These are phyloP conservation scores for Mormoops blainvillei DNA, from an alignment of 2,113 vertebrate species.

Conservation along the genomic window DNA sequence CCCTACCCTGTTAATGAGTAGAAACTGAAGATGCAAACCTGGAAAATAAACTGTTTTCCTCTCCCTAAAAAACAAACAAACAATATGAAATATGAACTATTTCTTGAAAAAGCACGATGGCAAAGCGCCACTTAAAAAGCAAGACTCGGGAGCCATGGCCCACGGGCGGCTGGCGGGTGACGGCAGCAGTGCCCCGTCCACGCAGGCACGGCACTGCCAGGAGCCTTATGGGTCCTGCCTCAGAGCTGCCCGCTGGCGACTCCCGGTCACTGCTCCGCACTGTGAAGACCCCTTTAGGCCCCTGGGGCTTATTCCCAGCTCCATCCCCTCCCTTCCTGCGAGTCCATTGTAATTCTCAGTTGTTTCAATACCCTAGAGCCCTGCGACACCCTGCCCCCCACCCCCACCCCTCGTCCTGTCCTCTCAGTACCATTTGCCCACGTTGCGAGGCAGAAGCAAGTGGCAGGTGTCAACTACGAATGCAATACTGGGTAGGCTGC, in stretches of 20 bases:
- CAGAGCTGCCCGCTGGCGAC: background rate
- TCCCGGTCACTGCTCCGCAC: accelerated
- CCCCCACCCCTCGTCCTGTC: background rate
- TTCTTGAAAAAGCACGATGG: background rate
- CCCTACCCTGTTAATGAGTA: background rate
- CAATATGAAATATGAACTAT: background rate
- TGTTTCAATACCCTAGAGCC: background rate
- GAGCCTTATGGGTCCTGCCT: background rate
- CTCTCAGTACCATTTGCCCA: too few relatives aligned
- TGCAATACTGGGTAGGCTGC: accelerated
- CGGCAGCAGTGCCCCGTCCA: too few relatives aligned
- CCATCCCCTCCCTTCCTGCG: accelerated
- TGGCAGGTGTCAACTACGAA: background rate
- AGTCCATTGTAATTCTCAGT: background rate
- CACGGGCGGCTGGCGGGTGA: too few relatives aligned
- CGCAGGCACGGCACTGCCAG: too few relatives aligned
- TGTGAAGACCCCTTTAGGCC: accelerated
- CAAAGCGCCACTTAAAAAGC: background rate
- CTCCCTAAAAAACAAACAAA: background rate
- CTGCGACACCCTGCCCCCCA: too few relatives aligned
- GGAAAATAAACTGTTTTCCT: background rate
- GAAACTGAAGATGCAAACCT: background rate
- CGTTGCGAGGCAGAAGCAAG: background rate
- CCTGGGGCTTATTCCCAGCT: background rate
- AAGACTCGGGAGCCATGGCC: too few relatives aligned